Base-by-base conservation (phyloP, 2,888 invertebrate genomes). In the Sturmia bella region DNA sequence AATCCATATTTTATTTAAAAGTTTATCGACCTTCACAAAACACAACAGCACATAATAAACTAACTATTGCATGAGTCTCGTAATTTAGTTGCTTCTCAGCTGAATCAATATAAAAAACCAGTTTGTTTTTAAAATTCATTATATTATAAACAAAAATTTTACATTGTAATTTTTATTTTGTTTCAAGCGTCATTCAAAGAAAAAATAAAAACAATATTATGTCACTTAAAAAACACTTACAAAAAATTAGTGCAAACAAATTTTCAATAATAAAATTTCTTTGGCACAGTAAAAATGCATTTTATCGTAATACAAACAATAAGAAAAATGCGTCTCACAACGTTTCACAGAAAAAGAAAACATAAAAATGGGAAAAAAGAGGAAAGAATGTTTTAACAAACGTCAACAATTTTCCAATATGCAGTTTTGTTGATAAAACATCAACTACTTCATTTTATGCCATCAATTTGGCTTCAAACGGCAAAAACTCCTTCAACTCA, bases 341-440 rank as follows among this genome's bases (percentile, higher is more conserved):
- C 24, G 15, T 41, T 21, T 27, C 27, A 4, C 5, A 27, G 39
- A 52, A n/a, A 21, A 24, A 12, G 11, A 21, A 24, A 12, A 6
- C 27, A 1, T 15, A 17, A 50, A 27, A 48, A 56, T 27, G n/a
- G 1, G 27, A 52, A 27, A 48, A 11, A 39, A 56, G 6, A 37
- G 15, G n/a, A n/a, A 59, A 59, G n/a, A n/a, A 3, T 48, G 19
- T 59, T 66, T 59, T 52, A 59, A 56, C 61, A 64, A 64, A 66
- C 57, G 68, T 52, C 48, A 75, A 59, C 74, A 66, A 39, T 66
- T 75, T 59, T 59, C 1, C 50, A 59, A 75, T 48, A 56, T 68
- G 52, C 68, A 75, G 59, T 75, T 43, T 59, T 66, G 43, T 75
- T 66, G 74, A 59, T 75, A 57, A 68, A 66, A 12, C 64, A 66